Evolutionary conservation across 1,140 invertebrate species (phyloP).

Genomic region (Megalonaias nervosa): DNA sequence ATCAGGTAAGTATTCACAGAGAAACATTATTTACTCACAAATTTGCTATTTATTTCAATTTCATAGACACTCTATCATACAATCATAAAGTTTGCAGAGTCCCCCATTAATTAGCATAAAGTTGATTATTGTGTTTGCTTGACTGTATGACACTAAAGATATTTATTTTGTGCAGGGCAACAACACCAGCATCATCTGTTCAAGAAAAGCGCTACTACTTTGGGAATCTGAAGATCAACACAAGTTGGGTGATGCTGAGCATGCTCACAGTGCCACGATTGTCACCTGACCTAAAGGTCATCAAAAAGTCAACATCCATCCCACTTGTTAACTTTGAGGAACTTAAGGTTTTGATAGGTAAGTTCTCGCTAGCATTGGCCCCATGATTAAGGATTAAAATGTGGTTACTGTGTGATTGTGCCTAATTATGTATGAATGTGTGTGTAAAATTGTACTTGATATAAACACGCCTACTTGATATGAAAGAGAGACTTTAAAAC

Average conservation of each 20-base stretch:
- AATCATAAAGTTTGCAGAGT: too few relatives aligned
- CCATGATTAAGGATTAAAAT: too few relatives aligned
- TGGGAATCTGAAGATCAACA: slow-evolving; percentile 85
- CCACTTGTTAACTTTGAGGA: slow-evolving; percentile 97
- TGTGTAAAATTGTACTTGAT: background rate
- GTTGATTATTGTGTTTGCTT: too few relatives aligned
- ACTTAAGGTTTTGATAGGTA: slow-evolving; percentile 87
- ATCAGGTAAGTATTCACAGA: too few relatives aligned
- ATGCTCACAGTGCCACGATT: slow-evolving; percentile 87
- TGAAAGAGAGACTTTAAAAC: slow-evolving; percentile 1
- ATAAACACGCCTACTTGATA: background rate
- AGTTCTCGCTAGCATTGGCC: slow-evolving; percentile 14
- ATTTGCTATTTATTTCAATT: too few relatives aligned
- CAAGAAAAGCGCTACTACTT: slow-evolving; percentile 89
- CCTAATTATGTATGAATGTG: background rate
- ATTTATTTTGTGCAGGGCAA: slow-evolving; percentile 39
- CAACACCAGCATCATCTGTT: slow-evolving; percentile 85
- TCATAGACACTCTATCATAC: too few relatives aligned
- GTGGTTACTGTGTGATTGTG: slow-evolving; percentile 5
- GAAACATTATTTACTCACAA: too few relatives aligned
- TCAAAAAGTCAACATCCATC: slow-evolving; percentile 90
- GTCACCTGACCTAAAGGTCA: slow-evolving; percentile 80
- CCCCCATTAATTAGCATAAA: too few relatives aligned
- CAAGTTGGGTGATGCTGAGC: slow-evolving; percentile 86
- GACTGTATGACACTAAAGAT: too few relatives aligned